phyloP scores from a whole-genome alignment of 2,113 vertebrate species.

The Chionomys nivalis region DNA sequence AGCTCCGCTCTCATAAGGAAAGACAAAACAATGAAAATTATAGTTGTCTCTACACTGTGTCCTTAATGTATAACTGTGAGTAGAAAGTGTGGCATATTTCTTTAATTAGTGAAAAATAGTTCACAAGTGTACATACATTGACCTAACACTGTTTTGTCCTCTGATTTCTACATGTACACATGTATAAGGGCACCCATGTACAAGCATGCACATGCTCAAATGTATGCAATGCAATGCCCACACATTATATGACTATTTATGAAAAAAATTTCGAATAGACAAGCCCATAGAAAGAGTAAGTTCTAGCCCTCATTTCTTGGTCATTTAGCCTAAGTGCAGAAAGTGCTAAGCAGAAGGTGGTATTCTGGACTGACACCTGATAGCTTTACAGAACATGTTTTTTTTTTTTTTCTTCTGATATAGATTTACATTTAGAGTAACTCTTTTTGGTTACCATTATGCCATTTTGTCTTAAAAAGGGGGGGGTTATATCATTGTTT shows the following conservation, averaged over 20 bases:
- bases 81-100: constrained; percentile 16
- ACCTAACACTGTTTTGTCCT: not conserved
- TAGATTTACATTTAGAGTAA: not conserved
- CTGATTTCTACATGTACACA: not conserved
- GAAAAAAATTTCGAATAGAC: not conserved
- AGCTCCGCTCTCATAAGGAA: not conserved
- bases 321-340: not conserved
- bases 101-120: not conserved
- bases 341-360: not conserved
- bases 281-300: not conserved
- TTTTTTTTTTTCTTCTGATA: not conserved
- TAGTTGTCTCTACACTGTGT: not conserved
- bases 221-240: not conserved
- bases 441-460: not conserved
- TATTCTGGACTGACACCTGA: not conserved
- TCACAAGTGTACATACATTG: not conserved
- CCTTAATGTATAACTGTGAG: constrained; percentile 35
- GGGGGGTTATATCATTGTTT: constrained; percentile 19
- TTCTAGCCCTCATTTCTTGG: not conserved
- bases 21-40: not conserved
- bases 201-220: not conserved
- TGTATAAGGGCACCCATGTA: not conserved
- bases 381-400: not conserved
- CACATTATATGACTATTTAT: not conserved
- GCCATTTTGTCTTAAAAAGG: not conserved